Evolutionary conservation across 2,888 invertebrate genomes (phyloP), one percentile per base, ranked within the genome.

Genomic region (Dicranocentrus wangi): DNA sequence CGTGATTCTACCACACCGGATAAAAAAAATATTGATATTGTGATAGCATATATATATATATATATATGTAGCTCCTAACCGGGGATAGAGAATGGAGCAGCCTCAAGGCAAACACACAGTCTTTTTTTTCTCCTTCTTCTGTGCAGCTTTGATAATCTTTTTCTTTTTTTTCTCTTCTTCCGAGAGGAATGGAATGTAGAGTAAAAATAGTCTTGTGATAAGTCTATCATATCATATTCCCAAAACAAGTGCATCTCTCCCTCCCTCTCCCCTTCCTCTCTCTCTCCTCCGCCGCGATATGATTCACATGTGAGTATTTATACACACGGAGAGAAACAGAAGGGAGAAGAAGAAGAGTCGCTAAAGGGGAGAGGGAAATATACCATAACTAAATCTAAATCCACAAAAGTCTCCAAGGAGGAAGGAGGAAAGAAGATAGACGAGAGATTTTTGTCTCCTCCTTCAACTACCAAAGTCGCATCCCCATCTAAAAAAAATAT

Each of bases 391-490:
- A 43, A 65, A 43, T 65, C 43, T 39, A 65, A 65, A 65, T 65
- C 65, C 65, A 65, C 65, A 42, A 65, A 65, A 65, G 42, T 65
- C 65, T 65, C 65, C n/a, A 65, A 65, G 65, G 65, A 65, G 43
- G 43, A 65, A 42, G 65, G 65, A 60, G 43, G 32, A 21, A 19
- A 25, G 58, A 58, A 58, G 13, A 51, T 3, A 51, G 19, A 7
- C 23, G 61, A 63, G 21, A 65, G 51, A 28, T 28, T 65, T 65
- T 42, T 69, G 53, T 69, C 69, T 69, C 69, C 69, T 69, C 69
- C 69, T 69, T 69, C 69, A 32, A 69, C 28, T 47, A n/a, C n/a
- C 55, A 69, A 69, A 69, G 69, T 69, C 69, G 53, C 69, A 69
- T 69, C 69, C 69, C 69, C 51, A 53, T 39, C 47, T 27, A 17